phyloP scores from a whole-genome alignment of 2,888 invertebrate species.

The Scaptomyza cyrtandrae region DNA sequence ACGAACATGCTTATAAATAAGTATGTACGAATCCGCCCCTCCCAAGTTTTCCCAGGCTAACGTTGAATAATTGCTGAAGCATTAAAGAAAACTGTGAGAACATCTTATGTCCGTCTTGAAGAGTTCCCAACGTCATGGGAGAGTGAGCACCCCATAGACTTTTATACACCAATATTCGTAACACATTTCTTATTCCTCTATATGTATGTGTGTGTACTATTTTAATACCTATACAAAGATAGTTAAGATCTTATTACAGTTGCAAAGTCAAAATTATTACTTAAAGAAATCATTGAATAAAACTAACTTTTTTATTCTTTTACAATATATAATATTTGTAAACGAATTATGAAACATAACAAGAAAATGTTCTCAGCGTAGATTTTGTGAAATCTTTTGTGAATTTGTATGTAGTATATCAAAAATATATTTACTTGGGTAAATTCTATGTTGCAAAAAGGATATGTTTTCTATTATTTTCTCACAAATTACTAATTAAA shows the following conservation, averaged over 20 bases:
- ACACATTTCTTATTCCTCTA: slow-evolving; percentile 29
- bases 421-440: no score
- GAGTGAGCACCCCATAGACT: slow-evolving; percentile 71
- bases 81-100: slow-evolving; percentile 69
- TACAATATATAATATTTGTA: background rate
- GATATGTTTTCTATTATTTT: background rate
- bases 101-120: slow-evolving; percentile 75
- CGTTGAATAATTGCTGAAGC: slow-evolving; percentile 64
- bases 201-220: slow-evolving; percentile 8
- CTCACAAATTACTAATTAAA: no score
- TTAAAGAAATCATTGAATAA: background rate
- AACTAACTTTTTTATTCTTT: background rate
- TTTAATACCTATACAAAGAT: background rate
- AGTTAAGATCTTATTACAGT: background rate
- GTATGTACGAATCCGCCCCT: slow-evolving; percentile 39
- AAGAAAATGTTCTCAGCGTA: no score
- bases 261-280: background rate
- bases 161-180: slow-evolving; percentile 38
- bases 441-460: no score
- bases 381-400: no score
- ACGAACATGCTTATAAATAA: slow-evolving; percentile 37
- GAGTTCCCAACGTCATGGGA: slow-evolving; percentile 84
- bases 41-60: slow-evolving; percentile 46
- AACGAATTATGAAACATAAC: background rate
- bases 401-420: no score